Conservation (phyloP, 2,797 vertebrate species). For the Pterois miles region DNA sequence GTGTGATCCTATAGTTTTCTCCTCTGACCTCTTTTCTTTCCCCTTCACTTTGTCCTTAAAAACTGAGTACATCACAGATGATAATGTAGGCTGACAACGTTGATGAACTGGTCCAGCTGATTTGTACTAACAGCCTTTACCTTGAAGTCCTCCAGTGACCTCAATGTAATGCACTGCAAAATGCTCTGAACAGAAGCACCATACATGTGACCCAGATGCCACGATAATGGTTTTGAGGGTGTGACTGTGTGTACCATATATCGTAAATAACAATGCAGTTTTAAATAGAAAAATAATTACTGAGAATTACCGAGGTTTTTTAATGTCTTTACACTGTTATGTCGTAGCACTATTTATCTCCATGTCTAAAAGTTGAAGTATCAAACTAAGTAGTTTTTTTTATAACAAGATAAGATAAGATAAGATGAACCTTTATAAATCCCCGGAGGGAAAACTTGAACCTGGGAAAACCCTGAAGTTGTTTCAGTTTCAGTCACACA, state of each 20-base stretch:
- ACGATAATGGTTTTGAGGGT: not conserved
- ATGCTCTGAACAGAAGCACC: not conserved
- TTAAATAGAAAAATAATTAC: not conserved
- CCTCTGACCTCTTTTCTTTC: constrained; percentile 16
- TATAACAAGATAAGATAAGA: too few relatives aligned
- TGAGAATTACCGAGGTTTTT: not conserved
- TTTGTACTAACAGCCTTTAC: not conserved
- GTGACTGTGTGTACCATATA: not conserved
- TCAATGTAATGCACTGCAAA: not conserved
- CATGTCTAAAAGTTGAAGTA: not conserved
- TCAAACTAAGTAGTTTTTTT: not conserved
- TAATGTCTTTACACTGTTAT: not conserved
- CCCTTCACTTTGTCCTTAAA: constrained; percentile 4
- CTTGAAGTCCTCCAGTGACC: not conserved
- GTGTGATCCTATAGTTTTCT: not conserved
- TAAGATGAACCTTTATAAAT: too few relatives aligned
- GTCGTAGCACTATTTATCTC: not conserved
- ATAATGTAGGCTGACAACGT: not conserved
- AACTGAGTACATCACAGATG: not conserved
- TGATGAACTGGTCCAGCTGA: not conserved
- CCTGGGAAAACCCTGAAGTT: not conserved
- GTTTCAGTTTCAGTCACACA: constrained; percentile 8
- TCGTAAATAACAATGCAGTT: not conserved
- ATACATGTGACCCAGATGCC: not conserved
- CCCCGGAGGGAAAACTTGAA: too few relatives aligned